Conservation (phyloP, 2,113 vertebrate genomes). For the Melanerpes aurifrons region DNA sequence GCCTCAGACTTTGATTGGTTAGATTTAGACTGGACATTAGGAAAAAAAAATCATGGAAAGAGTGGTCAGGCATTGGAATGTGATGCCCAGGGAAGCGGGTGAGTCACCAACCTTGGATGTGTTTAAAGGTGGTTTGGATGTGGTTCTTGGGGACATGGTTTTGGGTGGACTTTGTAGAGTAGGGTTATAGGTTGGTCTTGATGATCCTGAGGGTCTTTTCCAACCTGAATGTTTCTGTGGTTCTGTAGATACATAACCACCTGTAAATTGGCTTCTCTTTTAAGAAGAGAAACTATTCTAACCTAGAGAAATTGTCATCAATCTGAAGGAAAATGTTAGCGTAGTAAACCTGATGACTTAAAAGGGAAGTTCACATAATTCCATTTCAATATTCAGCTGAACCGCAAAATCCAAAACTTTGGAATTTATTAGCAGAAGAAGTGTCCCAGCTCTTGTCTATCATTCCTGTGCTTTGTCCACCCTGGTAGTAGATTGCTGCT, state of each 20-base stretch:
- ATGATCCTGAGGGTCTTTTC: no score
- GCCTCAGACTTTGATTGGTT: no score
- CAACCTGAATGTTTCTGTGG: no score
- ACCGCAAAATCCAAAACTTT: not conserved
- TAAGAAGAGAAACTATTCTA: not conserved
- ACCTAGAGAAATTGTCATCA: not conserved
- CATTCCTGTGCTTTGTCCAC: not conserved
- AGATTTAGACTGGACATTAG: no score
- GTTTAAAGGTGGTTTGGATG: no score
- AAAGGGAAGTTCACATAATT: not conserved
- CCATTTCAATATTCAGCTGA: not conserved
- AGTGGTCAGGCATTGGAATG: no score
- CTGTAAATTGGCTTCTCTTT: not conserved
- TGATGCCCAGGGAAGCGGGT: no score
- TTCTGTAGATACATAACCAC: not conserved
- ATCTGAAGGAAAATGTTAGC: not conserved
- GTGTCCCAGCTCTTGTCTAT: accelerated
- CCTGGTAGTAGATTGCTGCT: not conserved
- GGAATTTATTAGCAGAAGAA: not conserved
- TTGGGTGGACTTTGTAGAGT: no score
- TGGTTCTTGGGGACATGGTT: no score
- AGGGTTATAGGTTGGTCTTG: no score
- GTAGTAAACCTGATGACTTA: not conserved
- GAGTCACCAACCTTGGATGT: no score
- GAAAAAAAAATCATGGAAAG: no score